Evolutionary conservation across 64 coral and sea anemone species (phyloP).

Genomic region (Montipora cactus): DNA sequence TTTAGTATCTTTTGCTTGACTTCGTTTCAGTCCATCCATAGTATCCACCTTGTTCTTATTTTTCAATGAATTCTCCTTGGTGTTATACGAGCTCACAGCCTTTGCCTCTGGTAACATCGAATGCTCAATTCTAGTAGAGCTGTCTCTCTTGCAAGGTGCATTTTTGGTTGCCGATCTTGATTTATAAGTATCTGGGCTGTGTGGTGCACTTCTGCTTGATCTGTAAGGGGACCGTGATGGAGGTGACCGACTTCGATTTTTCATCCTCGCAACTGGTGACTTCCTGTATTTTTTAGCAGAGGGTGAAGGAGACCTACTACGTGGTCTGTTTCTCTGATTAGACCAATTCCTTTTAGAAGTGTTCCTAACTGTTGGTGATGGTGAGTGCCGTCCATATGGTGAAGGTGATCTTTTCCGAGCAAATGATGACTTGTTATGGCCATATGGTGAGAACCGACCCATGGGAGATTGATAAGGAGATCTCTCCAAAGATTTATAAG

Average conservation of each 20-base stretch:
- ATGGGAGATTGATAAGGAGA: slow-evolving; percentile 80
- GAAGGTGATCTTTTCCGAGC: slow-evolving; percentile 71
- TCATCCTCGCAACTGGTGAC: slow-evolving; percentile 62
- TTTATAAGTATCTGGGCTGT: slow-evolving; percentile 61
- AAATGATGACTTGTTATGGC: slow-evolving; percentile 2
- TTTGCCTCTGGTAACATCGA: not conserved
- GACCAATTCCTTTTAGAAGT: slow-evolving; percentile 33
- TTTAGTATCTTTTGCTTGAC: slow-evolving; percentile 9
- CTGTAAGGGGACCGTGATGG: slow-evolving; percentile 70
- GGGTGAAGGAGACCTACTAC: slow-evolving; percentile 64
- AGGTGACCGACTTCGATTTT: slow-evolving; percentile 73
- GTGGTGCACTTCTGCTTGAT: slow-evolving; percentile 16
- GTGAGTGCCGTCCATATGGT: slow-evolving; percentile 78
- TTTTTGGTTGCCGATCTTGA: slow-evolving; percentile 79
- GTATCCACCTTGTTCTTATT: slow-evolving; percentile 48
- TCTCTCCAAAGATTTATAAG: slow-evolving; percentile 85
- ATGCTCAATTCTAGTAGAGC: slow-evolving; percentile 53
- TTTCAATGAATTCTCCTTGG: slow-evolving; percentile 38
- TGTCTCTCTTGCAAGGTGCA: slow-evolving; percentile 63
- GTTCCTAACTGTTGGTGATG: slow-evolving; percentile 85
- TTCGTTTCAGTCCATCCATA: slow-evolving; percentile 80
- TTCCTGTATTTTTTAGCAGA: slow-evolving; percentile 11
- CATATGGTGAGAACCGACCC: slow-evolving; percentile 75
- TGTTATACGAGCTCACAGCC: not conserved
- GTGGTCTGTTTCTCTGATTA: slow-evolving; percentile 12